Percentiles rank a stretch among this genome's conserved stretches.
phyloP scores from a whole-genome alignment of 2,113 vertebrate genomes.

The Willisornis vidua region DNA sequence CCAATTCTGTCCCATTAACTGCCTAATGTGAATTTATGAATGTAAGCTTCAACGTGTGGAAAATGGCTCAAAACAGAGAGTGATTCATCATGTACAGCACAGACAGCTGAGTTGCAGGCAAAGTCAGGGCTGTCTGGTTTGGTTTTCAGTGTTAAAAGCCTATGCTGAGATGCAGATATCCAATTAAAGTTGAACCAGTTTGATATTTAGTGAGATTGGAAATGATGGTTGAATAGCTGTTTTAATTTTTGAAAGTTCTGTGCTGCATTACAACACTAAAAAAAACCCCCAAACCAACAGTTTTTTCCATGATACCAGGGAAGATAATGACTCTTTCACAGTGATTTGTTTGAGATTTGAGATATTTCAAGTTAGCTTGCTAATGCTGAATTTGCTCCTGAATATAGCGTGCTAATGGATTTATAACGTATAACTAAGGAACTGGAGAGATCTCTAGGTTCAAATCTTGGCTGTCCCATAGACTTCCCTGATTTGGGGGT shows the following conservation, averaged over 20 bases:
- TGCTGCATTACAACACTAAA: not conserved
- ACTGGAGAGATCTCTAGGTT: not conserved
- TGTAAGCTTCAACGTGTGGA: constrained; percentile 53
- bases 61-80: constrained; percentile 51
- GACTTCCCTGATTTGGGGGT: not conserved
- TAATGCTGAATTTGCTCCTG: not conserved
- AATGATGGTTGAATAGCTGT: not conserved
- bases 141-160: not conserved
- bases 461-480: not conserved
- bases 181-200: not conserved
- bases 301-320: not conserved
- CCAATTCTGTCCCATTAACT: constrained; percentile 72
- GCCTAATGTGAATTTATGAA: constrained; percentile 77
- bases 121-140: constrained; percentile 11
- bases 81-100: constrained; percentile 47
- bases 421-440: not conserved
- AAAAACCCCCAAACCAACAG: not conserved
- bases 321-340: not conserved
- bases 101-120: constrained; percentile 31
- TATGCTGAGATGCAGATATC: not conserved
- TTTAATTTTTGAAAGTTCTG: not conserved
- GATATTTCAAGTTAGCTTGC: not conserved
- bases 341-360: not conserved
- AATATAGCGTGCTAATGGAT: not conserved
- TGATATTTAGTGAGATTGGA: not conserved